These are phyloP conservation scores for Gallinago media DNA, from an alignment of 2,113 vertebrate genomes.

Conservation along the genomic window DNA sequence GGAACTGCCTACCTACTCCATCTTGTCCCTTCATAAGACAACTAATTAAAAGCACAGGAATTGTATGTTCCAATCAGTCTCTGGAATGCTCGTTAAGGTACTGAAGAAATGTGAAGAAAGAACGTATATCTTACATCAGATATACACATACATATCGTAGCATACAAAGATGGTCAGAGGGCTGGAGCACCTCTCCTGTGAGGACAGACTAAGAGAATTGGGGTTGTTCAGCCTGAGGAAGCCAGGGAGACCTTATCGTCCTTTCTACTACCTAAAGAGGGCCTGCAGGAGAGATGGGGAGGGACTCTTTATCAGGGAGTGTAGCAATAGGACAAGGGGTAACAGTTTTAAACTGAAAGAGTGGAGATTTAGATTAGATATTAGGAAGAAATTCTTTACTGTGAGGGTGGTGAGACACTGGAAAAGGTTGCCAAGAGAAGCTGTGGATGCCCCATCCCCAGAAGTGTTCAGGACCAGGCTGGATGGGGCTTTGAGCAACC, in stretches of 20 bases:
- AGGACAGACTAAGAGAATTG: background rate
- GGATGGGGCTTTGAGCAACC: background rate
- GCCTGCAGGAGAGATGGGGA: background rate
- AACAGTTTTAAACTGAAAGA: background rate
- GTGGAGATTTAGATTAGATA: background rate
- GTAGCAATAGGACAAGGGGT: background rate
- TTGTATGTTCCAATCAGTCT: background rate
- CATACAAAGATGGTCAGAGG: background rate
- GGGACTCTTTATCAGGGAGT: background rate
- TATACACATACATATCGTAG: background rate
- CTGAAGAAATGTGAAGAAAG: background rate
- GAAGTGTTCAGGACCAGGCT: background rate
- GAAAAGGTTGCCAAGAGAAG: background rate
- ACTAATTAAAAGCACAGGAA: background rate
- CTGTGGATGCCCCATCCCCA: background rate
- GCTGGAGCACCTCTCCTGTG: background rate
- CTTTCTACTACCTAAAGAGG: background rate
- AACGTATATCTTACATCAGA: background rate
- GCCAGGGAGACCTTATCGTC: background rate
- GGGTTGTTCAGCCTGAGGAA: background rate
- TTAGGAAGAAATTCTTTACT: background rate
- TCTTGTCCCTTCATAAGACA: background rate
- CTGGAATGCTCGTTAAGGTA: background rate
- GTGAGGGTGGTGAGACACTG: background rate
- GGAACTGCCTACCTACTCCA: background rate